Base-by-base conservation (phyloP, 2,888 invertebrate species). In the Nysson spinosus region DNA sequence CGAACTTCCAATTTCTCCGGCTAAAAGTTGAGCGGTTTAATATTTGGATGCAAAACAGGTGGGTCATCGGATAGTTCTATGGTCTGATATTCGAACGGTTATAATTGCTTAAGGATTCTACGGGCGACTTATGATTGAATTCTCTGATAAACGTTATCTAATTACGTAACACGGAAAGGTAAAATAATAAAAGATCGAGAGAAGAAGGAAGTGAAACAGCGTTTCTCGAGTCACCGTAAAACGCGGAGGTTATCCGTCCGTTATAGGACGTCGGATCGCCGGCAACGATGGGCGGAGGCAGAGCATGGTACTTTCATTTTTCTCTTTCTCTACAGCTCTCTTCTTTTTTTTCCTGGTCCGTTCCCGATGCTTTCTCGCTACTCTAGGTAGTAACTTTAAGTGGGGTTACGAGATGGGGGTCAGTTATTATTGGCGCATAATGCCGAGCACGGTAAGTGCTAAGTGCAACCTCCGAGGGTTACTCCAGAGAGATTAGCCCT, bases 401-500 rank as follows among this genome's bases (percentile, higher is more conserved):
- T 66, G 64, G 49, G 64, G 72, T 75, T 66, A 67, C 66, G 42
- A 39, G 67, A 76, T 62, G 60, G 47, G 69, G 76, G 66, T 78
- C 69, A 66, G 51, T 73, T 69, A 67, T 80, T 78, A 80, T 73
- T 72, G 67, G 56, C 61, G 60, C 56, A 52, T 57, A 73, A 54
- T 68, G 65, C 43, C 66, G 42, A 68, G 66, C 71, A 40, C 57
- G n/a, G 49, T 72, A 75, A 76, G 63, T 47, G 72, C 68, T 64
- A 75, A 75, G 64, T 58, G 55, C 66, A 63, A 71, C 57, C 37
- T 42, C n/a, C 30, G 56, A 34, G 57, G 72, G 67, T 70, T 68
- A 69, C 67, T 65, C 34, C n/a, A n/a, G 63, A 50, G 56, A 67
- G 72, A 76, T 78, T 74, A 67, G 62, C 58, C 54, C 24, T n/a